Evolutionary conservation across 2,113 vertebrate species (phyloP).

Genomic region (Platichthys stellatus): DNA sequence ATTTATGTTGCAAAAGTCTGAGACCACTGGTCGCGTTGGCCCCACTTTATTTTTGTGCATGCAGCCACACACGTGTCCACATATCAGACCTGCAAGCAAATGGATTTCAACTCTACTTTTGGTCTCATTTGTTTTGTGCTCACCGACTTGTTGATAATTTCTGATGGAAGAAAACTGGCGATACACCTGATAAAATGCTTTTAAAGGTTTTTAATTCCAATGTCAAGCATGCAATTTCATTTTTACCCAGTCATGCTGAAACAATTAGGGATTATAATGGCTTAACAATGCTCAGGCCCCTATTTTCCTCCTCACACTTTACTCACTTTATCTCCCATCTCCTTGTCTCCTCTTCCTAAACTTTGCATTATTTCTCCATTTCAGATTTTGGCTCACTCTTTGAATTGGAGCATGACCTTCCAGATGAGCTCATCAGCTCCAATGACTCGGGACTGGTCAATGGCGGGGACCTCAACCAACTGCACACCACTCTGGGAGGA

Average conservation of each 20-base stretch:
- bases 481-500: slow-evolving; percentile 90
- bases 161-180: slow-evolving; percentile 19
- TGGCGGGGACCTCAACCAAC: slow-evolving; percentile 93
- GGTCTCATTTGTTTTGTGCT: slow-evolving; percentile 4
- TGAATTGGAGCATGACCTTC: slow-evolving; percentile 97
- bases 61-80: background rate
- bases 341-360: slow-evolving; percentile 12
- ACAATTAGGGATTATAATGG: slow-evolving; percentile 42
- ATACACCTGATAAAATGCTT: background rate
- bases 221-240: slow-evolving; percentile 39
- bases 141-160: slow-evolving; percentile 13
- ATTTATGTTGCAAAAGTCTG: too few species aligned
- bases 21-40: background rate
- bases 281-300: slow-evolving; percentile 31
- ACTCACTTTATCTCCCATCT: background rate
- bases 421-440: slow-evolving; percentile 97
- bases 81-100: background rate
- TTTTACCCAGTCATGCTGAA: slow-evolving; percentile 50
- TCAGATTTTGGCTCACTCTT: slow-evolving; percentile 96
- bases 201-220: background rate
- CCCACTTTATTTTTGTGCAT: slow-evolving; percentile 13
- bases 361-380: slow-evolving; percentile 45
- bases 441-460: slow-evolving; percentile 92
- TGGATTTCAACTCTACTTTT: slow-evolving; percentile 5
- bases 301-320: slow-evolving; percentile 14